phyloP scores from a whole-genome alignment of 2,113 vertebrate genomes.

The Rhabdomys dilectus region DNA sequence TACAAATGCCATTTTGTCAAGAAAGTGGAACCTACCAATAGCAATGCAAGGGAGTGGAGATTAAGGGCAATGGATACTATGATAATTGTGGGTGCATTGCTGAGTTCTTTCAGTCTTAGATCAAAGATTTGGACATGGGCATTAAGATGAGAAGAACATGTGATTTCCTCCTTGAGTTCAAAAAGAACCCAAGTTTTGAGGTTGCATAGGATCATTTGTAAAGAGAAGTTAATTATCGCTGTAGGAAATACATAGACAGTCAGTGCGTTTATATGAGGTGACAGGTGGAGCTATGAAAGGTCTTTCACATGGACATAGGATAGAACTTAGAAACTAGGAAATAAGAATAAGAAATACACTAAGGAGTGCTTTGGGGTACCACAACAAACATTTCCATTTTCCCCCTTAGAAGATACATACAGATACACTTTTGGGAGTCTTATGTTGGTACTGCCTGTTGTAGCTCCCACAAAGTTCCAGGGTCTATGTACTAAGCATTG shows the following conservation, averaged over 20 bases:
- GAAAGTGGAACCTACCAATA: not conserved
- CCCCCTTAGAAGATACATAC: not conserved
- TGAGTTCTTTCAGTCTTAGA: not conserved
- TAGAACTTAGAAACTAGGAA: not conserved
- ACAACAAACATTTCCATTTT: not conserved
- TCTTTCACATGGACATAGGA: not conserved
- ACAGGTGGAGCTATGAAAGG: not conserved
- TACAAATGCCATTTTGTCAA: not conserved
- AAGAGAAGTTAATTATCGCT: not conserved
- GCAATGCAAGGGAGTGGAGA: accelerated
- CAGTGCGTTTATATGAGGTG: not conserved
- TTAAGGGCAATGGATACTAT: not conserved
- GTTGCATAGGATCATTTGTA: not conserved
- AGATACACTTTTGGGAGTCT: not conserved
- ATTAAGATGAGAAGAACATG: not conserved
- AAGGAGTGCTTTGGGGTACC: not conserved
- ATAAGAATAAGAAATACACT: not conserved
- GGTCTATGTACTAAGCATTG: not conserved
- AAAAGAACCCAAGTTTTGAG: not conserved
- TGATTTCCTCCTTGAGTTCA: not conserved
- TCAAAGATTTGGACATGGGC: not conserved
- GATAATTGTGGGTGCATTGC: not conserved
- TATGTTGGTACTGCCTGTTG: not conserved
- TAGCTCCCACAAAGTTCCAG: not conserved
- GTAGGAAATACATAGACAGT: not conserved